A percentile compares a stretch with the other conserved stretches of the same genome.
These are phyloP conservation scores for Channa maculata DNA, from an alignment of 2,113 vertebrate species.

Conservation along the genomic window DNA sequence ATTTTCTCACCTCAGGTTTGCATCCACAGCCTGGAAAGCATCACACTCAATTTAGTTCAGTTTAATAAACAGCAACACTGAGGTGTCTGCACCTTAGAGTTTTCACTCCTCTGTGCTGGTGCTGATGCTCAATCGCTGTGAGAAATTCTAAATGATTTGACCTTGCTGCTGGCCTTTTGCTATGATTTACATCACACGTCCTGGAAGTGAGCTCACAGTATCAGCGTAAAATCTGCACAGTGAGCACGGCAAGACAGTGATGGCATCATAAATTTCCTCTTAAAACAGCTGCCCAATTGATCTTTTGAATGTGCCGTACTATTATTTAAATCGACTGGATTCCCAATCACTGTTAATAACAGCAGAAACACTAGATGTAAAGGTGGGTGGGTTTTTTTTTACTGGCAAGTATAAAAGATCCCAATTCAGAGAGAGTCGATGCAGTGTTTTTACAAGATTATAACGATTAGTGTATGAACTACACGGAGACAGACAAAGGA, in stretches of 20 bases:
- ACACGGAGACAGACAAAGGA: conserved; percentile 1
- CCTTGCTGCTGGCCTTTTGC: conserved; percentile 36
- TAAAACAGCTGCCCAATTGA: conserved; percentile 69
- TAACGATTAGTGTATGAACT: conserved; percentile 42
- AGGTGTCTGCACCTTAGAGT: neutral
- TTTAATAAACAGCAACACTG: conserved; percentile 37
- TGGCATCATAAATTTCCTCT: conserved; percentile 57
- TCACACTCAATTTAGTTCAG: conserved; percentile 37
- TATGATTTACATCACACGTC: conserved; percentile 60
- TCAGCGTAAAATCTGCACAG: conserved; percentile 65
- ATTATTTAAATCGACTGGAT: conserved; percentile 63
- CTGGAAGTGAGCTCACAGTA: conserved; percentile 55
- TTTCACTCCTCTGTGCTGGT: conserved; percentile 25
- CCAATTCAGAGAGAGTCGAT: conserved; percentile 68
- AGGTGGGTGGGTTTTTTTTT: conserved; percentile 36
- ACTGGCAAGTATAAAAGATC: conserved; percentile 55
- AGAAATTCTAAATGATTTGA: conserved; percentile 71
- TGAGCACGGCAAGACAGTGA: conserved; percentile 43
- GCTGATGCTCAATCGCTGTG: conserved; percentile 38
- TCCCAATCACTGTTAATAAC: conserved; percentile 58
- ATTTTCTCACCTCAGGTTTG: conserved; percentile 46
- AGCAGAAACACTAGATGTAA: conserved; percentile 46
- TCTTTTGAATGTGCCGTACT: conserved; percentile 47
- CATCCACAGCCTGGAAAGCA: conserved; percentile 50
- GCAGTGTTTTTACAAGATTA: conserved; percentile 58